These are phyloP conservation scores for Drosophila conformis DNA, from an alignment of 2,888 invertebrate genomes.

Conservation along the genomic window DNA sequence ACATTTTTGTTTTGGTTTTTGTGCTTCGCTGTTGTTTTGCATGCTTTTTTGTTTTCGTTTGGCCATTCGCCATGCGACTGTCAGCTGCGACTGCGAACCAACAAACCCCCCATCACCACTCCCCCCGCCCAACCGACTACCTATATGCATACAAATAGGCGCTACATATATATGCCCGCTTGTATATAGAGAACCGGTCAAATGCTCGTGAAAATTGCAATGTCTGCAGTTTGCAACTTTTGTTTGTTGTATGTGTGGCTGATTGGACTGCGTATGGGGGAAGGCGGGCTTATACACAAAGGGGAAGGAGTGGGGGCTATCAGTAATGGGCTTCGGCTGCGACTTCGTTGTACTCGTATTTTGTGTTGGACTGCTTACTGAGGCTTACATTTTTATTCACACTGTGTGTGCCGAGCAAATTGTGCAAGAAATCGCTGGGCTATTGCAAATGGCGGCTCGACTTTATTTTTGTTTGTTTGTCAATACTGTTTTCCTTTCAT, in stretches of 20 bases:
- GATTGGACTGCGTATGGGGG: slow-evolving; percentile 43
- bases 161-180: slow-evolving; percentile 14
- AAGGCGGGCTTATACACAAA: background rate
- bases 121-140: background rate
- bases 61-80: slow-evolving; percentile 78
- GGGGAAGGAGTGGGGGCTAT: background rate
- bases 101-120: background rate
- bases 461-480: slow-evolving; percentile 12
- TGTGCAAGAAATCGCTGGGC: slow-evolving; percentile 69
- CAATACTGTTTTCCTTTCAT: slow-evolving; percentile 9
- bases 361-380: slow-evolving; percentile 61
- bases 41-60: slow-evolving; percentile 76
- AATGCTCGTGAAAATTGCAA: slow-evolving; percentile 72
- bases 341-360: slow-evolving; percentile 26
- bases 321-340: slow-evolving; percentile 19
- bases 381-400: slow-evolving; percentile 71
- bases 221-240: slow-evolving; percentile 77
- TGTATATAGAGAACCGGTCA: slow-evolving; percentile 43
- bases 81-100: slow-evolving; percentile 69
- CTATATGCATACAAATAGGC: slow-evolving; percentile 13
- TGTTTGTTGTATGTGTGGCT: slow-evolving; percentile 56
- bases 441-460: slow-evolving; percentile 48
- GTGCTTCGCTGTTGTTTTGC: slow-evolving; percentile 75
- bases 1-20: slow-evolving; percentile 83
- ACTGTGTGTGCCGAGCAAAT: slow-evolving; percentile 65